Percentiles rank a stretch among this genome's conserved stretches.
Conservation (phyloP, 2,113 vertebrate species). For the Chaetorhynchus papuensis region DNA sequence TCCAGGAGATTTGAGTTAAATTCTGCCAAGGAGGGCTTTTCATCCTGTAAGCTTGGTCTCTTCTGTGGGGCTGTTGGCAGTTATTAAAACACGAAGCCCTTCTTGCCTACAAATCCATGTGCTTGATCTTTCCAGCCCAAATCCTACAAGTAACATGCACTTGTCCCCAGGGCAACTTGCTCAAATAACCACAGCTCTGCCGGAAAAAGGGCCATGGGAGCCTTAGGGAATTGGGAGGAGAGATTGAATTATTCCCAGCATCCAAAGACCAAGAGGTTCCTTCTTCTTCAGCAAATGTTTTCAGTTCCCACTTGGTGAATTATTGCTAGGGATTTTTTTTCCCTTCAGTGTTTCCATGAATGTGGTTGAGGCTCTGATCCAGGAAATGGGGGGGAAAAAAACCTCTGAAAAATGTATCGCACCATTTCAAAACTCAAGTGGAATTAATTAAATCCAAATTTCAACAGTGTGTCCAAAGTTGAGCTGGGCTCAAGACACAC, state of each 20-base stretch:
- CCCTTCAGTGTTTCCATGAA: conserved; percentile 60
- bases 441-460: conserved; percentile 76
- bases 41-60: neutral
- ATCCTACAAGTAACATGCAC: conserved; percentile 56
- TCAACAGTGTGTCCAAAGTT: conserved; percentile 59
- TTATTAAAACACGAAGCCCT: conserved; percentile 44
- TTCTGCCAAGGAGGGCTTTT: conserved; percentile 7
- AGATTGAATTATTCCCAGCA: conserved; percentile 52
- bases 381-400: conserved; percentile 37
- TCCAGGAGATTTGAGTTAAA: conserved; percentile 5
- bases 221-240: conserved; percentile 45
- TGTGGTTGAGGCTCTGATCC: conserved; percentile 66
- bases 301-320: conserved; percentile 56
- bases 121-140: conserved; percentile 51
- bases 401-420: conserved; percentile 62
- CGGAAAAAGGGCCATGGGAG: conserved; percentile 29
- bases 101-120: conserved; percentile 41
- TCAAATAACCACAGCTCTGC: conserved; percentile 48
- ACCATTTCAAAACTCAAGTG: conserved; percentile 63
- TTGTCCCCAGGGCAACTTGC: conserved; percentile 55
- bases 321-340: conserved; percentile 54
- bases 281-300: conserved; percentile 42
- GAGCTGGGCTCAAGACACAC: conserved; percentile 59
- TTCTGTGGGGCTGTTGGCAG: conserved; percentile 20
- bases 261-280: conserved; percentile 39